Conservation (phyloP, 92 coral and sea anemone genomes). For the Siderastrea radians region DNA sequence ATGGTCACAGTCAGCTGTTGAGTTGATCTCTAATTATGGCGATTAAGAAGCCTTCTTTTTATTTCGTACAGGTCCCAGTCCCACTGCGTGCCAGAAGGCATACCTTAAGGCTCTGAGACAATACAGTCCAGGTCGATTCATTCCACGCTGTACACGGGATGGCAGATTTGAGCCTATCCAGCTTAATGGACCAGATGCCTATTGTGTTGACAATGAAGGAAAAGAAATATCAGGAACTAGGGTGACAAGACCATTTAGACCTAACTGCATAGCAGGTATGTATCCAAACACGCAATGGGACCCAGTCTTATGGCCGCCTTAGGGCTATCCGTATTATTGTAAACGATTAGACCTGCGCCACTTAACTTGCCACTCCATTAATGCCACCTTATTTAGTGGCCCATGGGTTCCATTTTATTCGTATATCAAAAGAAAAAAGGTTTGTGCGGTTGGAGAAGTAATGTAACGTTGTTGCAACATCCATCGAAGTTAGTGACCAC, state of each 20-base stretch:
- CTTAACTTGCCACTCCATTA: neutral
- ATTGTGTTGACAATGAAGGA: conserved; percentile 85
- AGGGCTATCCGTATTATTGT: neutral
- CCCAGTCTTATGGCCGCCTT: neutral
- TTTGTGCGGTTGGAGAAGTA: too few species aligned
- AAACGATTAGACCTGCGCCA: too few species aligned
- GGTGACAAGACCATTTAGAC: conserved; percentile 79
- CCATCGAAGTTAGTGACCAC: too few species aligned
- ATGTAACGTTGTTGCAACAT: too few species aligned
- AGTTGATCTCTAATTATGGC: neutral
- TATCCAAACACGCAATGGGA: neutral
- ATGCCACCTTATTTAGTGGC: neutral
- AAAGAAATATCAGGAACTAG: conserved; percentile 85
- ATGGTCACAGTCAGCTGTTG: neutral
- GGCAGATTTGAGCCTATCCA: conserved; percentile 88
- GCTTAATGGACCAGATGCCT: conserved; percentile 66
- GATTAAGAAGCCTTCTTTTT: neutral
- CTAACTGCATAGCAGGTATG: conserved; percentile 82
- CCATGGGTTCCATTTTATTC: neutral
- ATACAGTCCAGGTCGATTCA: conserved; percentile 77
- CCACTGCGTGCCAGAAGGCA: conserved; percentile 80
- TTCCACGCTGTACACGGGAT: conserved; percentile 86
- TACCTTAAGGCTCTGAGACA: conserved; percentile 65
- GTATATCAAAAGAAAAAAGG: neutral
- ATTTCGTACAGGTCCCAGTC: conserved; percentile 68